Conservation (phyloP, 2,113 vertebrate genomes). For the Nycticorax nycticorax region DNA sequence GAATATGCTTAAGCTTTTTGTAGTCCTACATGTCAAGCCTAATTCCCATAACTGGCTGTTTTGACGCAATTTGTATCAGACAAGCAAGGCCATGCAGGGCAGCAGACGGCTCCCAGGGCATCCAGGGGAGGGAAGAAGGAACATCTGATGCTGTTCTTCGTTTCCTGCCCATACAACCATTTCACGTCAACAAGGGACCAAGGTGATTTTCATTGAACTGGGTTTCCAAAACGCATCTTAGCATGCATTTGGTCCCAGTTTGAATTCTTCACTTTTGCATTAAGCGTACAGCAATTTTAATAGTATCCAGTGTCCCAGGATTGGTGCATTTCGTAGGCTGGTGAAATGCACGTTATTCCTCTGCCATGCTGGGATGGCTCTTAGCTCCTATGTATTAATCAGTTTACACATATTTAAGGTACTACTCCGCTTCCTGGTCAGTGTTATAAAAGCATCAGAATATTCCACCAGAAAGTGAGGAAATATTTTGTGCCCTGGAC, state of each 20-base stretch:
- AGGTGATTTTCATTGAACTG: background rate
- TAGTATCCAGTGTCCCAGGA: background rate
- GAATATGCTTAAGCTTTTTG: background rate
- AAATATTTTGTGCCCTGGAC: background rate
- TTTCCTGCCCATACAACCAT: background rate
- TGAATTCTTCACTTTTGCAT: background rate
- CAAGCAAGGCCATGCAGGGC: background rate
- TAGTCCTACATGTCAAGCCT: background rate
- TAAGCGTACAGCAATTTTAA: background rate
- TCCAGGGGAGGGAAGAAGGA: background rate
- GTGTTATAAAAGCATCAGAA: background rate
- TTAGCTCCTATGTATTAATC: background rate
- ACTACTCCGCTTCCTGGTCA: background rate
- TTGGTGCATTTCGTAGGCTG: background rate
- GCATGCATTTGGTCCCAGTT: background rate
- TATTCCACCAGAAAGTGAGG: background rate
- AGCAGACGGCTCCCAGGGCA: rapidly evolving
- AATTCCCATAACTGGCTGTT: background rate
- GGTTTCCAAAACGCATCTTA: background rate
- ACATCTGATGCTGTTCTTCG: background rate
- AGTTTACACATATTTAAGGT: background rate
- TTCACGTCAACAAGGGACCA: background rate
- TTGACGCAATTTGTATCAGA: background rate
- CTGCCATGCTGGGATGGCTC: background rate
- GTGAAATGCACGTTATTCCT: background rate